Base-by-base conservation (phyloP, 1,140 invertebrate species). In the Drosophila ambigua region DNA sequence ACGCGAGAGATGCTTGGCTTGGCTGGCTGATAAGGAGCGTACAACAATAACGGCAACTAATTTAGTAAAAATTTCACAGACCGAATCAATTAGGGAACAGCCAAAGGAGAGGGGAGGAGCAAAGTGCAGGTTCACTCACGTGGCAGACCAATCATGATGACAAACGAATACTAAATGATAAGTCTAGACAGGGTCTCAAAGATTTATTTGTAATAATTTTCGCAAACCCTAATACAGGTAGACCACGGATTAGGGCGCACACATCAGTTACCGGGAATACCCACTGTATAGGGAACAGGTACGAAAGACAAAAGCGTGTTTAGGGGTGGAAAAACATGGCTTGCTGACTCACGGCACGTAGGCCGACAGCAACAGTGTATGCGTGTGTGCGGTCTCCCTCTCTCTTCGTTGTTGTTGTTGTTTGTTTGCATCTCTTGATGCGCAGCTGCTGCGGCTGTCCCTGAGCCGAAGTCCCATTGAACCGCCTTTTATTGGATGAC, bases 301-400 rank as follows among this genome's bases (percentile, higher is more conserved):
- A 71, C 26, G 20, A 50, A 60, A 66, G 45, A 55, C 57, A 46
- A 54, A 55, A 50, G 48, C 62, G 72, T 50, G 75, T 58, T 72
- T 63, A 67, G 76, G 82, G 82, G 79, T 75, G 78, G 62, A 67
- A 54, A 58, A 72, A 52, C 72, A 78, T 75, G 60, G 78, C 79
- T 82, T 82, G 55, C 79, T 87, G 83, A 87, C 83, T 88, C 83
- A 87, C 67, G 63, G 79, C 83, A 87, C 83, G 83, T 87, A 87
- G 79, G 72, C 83, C 73, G 54, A 39, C 24, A 15, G 44, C 45
- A 39, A 39, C 35, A 39, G 35, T 39, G 11, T 65, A 20, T 28
- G 20, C 24, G 35, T 44, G 61, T 66, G 28, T 3, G 28, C 20
- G 49, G 52, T 44, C 60, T 52, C 43, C 55, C 52, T 43, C 9